These are phyloP conservation scores for Cephalopterus ornatus DNA, from an alignment of 2,113 vertebrate species.

Conservation along the genomic window DNA sequence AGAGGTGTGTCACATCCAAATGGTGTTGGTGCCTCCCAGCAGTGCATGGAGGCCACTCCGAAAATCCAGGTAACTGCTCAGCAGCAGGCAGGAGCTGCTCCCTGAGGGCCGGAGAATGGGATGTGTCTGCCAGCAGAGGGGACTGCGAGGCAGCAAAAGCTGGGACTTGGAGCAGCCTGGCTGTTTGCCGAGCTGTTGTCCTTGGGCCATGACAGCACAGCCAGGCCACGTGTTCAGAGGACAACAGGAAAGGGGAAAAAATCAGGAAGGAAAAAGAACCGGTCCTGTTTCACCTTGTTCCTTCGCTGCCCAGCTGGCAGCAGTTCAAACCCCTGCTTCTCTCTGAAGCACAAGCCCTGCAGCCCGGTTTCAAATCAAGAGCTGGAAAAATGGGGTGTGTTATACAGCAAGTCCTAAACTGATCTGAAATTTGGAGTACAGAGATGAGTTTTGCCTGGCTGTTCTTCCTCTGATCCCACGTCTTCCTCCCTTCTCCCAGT, in stretches of 20 bases:
- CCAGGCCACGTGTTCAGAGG: neutral
- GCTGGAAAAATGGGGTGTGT: rapidly evolving
- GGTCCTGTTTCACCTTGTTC: neutral
- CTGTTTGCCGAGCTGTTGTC: neutral
- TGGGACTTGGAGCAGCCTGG: neutral
- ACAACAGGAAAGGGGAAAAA: neutral
- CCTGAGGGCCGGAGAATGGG: neutral
- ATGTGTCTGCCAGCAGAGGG: neutral
- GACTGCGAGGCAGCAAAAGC: neutral
- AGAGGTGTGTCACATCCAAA: neutral
- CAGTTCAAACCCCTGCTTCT: neutral
- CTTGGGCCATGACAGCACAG: neutral
- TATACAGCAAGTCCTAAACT: neutral
- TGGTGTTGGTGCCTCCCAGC: neutral
- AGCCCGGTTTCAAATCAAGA: neutral
- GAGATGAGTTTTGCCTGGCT: neutral
- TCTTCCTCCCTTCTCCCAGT: neutral
- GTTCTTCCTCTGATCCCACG: neutral
- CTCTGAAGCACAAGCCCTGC: neutral
- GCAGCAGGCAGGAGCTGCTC: neutral
- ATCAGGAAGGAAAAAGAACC: neutral
- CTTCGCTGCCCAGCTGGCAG: neutral
- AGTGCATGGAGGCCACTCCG: neutral
- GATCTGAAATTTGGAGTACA: neutral
- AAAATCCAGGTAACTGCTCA: neutral